phyloP scores from a whole-genome alignment of 2,113 vertebrate species.

The Scomber scombrus region DNA sequence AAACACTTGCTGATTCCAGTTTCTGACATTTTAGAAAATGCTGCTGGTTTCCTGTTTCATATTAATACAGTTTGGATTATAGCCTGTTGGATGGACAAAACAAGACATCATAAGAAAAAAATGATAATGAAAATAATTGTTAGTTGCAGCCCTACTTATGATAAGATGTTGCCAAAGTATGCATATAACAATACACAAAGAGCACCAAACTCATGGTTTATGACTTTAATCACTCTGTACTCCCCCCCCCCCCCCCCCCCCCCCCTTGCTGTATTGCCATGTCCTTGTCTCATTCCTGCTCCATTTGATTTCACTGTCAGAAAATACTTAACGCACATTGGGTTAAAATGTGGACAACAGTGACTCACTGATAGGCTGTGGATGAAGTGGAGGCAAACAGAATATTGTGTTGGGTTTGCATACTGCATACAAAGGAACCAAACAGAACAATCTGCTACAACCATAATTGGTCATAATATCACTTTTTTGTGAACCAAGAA shows the following conservation, averaged over 20 bases:
- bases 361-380: conserved; percentile 20
- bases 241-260: no score
- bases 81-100: no score
- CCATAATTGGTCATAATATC: conserved; percentile 5
- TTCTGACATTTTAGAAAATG: neutral
- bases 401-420: conserved; percentile 11
- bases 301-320: neutral
- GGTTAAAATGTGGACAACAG: neutral
- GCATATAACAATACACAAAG: neutral
- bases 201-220: neutral
- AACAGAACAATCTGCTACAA: conserved; percentile 10
- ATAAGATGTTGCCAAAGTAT: no score
- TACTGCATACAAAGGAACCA: conserved; percentile 3
- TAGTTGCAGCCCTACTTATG: no score
- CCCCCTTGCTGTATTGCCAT: neutral
- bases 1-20: no score
- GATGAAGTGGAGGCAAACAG: conserved; percentile 1
- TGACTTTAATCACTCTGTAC: neutral
- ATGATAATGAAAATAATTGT: no score
- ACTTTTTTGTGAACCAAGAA: conserved; percentile 34
- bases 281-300: neutral
- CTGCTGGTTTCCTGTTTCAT: no score
- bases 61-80: no score
- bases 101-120: no score
- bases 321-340: neutral